Evolutionary conservation across 2,888 invertebrate genomes (phyloP).

Genomic region (Ariolimax columbianus): DNA sequence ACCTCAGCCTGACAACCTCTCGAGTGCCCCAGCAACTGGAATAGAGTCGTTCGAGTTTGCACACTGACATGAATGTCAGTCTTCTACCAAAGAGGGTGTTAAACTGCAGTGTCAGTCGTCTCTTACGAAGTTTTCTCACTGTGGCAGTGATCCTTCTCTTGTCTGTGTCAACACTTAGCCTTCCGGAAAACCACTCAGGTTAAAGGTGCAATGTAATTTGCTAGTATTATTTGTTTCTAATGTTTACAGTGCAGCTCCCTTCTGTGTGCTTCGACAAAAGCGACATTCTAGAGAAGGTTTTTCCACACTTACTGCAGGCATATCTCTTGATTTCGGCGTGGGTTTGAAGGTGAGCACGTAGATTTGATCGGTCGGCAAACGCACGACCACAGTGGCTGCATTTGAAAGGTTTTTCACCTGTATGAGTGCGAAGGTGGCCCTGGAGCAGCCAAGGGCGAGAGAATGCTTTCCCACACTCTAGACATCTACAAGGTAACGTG

Average conservation of each 20-base stretch:
- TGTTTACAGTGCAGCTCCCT: slow-evolving; percentile 56
- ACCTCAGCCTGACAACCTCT: too few species aligned
- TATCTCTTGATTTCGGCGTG: slow-evolving; percentile 99
- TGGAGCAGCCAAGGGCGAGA: slow-evolving; percentile 97
- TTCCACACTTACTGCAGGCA: slow-evolving; percentile 93
- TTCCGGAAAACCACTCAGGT: too few species aligned
- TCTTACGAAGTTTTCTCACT: too few species aligned
- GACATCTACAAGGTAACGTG: slow-evolving; percentile 97
- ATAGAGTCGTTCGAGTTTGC: too few species aligned
- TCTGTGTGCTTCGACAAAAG: slow-evolving; percentile 85
- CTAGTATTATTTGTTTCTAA: not conserved
- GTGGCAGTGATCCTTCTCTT: too few species aligned
- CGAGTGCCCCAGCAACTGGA: too few species aligned
- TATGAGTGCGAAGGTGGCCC: slow-evolving; percentile 97
- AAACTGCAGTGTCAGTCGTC: too few species aligned
- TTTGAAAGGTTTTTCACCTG: slow-evolving; percentile 97
- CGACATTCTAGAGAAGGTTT: slow-evolving; percentile 78
- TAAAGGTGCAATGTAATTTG: too few species aligned
- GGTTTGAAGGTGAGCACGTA: slow-evolving; percentile 96
- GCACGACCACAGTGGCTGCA: slow-evolving; percentile 96
- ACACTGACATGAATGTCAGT: too few species aligned
- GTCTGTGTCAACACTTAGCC: too few species aligned
- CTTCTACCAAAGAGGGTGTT: too few species aligned
- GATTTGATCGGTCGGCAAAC: slow-evolving; percentile 97
- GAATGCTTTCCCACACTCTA: slow-evolving; percentile 97